Evolutionary conservation across 2,113 vertebrate genomes (phyloP), one percentile per base, ranked within the genome.

Genomic region (Sceloporus undulatus): DNA sequence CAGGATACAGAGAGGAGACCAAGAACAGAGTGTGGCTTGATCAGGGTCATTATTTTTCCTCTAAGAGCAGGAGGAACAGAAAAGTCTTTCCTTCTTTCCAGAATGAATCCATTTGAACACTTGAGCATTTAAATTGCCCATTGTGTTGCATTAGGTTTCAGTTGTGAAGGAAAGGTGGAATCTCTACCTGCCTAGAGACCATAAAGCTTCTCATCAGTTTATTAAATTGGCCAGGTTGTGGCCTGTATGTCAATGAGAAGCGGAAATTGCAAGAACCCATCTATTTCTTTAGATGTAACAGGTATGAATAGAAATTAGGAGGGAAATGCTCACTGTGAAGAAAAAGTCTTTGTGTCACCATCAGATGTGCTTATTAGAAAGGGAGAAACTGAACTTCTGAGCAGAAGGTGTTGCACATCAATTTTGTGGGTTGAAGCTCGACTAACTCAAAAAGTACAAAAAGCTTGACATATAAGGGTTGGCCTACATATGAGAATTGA

Each of bases 21-120:
- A 54, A 14, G 59, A 82, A 68, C 21, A 54, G 9, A 76, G 21
- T 70, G 5, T 42, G 23, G 9, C 34, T 76, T 48, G 85, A 86
- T 14, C 27, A 48, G 42, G 42, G 62, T 79, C 65, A 68, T 25
- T 38, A 66, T 9, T 23, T 85, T 59, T n/a, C 40, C 75, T 48
- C 25, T 52, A 68, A 19, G 19, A 21, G 27, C 7, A 34, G 71
- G 4, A n/a, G 14, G 23, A 38, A 9, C 3, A 77, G 25, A 62
- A 66, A 52, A 62, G 29, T 79, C 9, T 78, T 78, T 34, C 19
- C 40, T 78, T 68, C 52, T 86, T 86, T 79, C 75, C 62, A 68
- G 3, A 86, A 38, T 78, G 48, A 66, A 86, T 78, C 66, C 27
- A 78, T 66, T 85, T 65, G 77, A 86, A 78, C 65, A 40, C 75